Percentiles rank a stretch among this genome's conserved stretches.
phyloP scores from a whole-genome alignment of 1,140 invertebrate genomes.

The Hylaeus anthracinus region DNA sequence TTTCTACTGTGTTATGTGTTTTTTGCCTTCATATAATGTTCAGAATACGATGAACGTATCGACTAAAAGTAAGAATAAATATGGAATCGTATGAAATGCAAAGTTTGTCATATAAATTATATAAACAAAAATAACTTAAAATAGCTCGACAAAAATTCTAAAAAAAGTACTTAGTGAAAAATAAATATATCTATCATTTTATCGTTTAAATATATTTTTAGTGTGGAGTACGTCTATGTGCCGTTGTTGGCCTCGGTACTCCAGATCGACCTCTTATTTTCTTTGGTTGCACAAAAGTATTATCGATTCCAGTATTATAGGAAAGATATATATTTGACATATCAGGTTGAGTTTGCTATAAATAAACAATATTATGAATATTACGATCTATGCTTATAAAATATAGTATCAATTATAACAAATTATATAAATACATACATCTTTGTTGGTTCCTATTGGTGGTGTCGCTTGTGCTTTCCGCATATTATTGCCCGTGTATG shows the following conservation, averaged over 20 bases:
- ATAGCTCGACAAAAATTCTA: slow-evolving; percentile 36
- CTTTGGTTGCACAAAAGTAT: slow-evolving; percentile 71
- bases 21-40: not conserved
- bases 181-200: slow-evolving; percentile 46
- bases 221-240: slow-evolving; percentile 74
- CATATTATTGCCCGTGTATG: slow-evolving; percentile 99
- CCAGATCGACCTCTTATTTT: slow-evolving; percentile 74
- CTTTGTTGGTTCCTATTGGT: slow-evolving; percentile 70
- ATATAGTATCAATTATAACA: slow-evolving; percentile 5
- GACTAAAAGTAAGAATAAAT: slow-evolving; percentile 13
- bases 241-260: slow-evolving; percentile 76
- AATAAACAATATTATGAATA: slow-evolving; percentile 44
- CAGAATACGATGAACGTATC: not conserved
- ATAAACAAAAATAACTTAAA: slow-evolving; percentile 42
- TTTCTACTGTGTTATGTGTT: slow-evolving; percentile 1
- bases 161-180: slow-evolving; percentile 48
- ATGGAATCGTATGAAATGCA: slow-evolving; percentile 15
- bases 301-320: slow-evolving; percentile 74
- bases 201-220: slow-evolving; percentile 47
- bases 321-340: slow-evolving; percentile 78
- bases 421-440: slow-evolving; percentile 60
- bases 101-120: not conserved
- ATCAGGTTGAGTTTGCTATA: slow-evolving; percentile 73
- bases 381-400: not conserved
- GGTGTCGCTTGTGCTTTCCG: slow-evolving; percentile 82